A percentile compares a stretch with the other conserved stretches of the same genome.
Evolutionary conservation across 2,888 invertebrate species (phyloP).

Genomic region (Prosopocoilus inquinatus): DNA sequence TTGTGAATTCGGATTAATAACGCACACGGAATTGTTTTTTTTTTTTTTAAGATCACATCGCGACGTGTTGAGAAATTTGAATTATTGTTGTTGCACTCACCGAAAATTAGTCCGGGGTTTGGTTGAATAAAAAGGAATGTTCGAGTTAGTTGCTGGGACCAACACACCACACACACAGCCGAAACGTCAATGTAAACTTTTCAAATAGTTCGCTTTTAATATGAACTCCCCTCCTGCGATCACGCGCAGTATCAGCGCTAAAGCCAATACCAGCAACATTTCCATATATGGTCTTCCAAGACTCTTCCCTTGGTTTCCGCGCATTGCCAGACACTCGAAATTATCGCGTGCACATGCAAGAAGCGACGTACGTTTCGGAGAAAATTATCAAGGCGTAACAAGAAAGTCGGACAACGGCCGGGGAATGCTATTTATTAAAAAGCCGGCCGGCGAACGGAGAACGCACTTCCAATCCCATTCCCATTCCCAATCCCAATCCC

Average conservation of each 20-base stretch:
- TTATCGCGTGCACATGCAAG: slow-evolving; percentile 1
- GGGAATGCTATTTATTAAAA: slow-evolving; percentile 19
- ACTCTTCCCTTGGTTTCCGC: slow-evolving; percentile 14
- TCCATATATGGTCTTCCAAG: slow-evolving; percentile 76
- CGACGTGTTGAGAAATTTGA: no score
- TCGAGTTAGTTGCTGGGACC: slow-evolving; percentile 32
- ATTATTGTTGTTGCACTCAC: not conserved
- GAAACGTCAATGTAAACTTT: slow-evolving; percentile 41
- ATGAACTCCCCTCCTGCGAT: slow-evolving; percentile 59
- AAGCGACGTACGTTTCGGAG: slow-evolving; percentile 12
- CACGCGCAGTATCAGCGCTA: slow-evolving; percentile 56
- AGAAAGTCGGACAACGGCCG: slow-evolving; percentile 22
- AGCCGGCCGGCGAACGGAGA: slow-evolving; percentile 1
- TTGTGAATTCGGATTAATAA: no score
- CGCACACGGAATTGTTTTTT: no score
- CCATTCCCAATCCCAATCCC: not conserved
- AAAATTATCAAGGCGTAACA: slow-evolving; percentile 10
- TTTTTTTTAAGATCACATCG: no score
- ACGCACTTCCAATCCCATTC: not conserved
- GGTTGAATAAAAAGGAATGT: slow-evolving; percentile 36
- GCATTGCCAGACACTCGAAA: slow-evolving; percentile 28
- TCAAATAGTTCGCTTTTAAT: slow-evolving; percentile 48
- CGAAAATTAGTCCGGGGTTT: slow-evolving; percentile 38
- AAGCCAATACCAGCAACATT: slow-evolving; percentile 68
- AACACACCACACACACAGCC: slow-evolving; percentile 40